phyloP scores from a whole-genome alignment of 2,113 vertebrate species.

The Emydocephalus ijimae region DNA sequence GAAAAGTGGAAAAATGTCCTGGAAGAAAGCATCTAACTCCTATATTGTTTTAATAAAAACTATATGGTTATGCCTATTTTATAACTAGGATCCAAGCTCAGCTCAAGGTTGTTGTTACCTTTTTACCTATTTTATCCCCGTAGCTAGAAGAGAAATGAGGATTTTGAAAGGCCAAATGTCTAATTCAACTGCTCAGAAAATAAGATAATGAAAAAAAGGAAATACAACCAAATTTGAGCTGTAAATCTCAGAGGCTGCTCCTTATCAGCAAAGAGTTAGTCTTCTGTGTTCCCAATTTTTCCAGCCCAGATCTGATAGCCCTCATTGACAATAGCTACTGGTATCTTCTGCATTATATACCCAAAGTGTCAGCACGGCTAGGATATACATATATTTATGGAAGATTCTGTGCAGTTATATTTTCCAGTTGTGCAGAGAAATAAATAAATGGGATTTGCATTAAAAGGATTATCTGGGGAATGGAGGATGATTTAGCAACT shows the following conservation, averaged over 20 bases:
- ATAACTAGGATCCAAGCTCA: background rate
- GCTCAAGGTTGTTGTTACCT: background rate
- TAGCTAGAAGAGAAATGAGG: background rate
- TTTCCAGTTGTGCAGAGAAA: background rate
- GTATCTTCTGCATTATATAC: background rate
- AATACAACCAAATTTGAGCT: background rate
- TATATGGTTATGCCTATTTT: background rate
- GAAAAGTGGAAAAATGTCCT: background rate
- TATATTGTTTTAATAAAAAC: background rate
- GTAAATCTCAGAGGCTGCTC: background rate
- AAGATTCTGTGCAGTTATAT: background rate
- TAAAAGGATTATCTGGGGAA: background rate
- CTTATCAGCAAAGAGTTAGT: background rate
- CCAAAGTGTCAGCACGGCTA: background rate
- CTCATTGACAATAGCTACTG: background rate
- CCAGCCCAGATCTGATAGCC: background rate
- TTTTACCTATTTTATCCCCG: background rate
- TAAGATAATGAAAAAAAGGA: background rate
- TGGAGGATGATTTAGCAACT: background rate
- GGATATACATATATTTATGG: background rate
- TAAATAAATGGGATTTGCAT: background rate
- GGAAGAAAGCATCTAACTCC: background rate
- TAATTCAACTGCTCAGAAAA: background rate
- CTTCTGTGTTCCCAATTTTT: background rate
- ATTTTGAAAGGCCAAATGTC: background rate